Conservation (phyloP, 2,888 invertebrate species). For the Rutpela maculata region DNA sequence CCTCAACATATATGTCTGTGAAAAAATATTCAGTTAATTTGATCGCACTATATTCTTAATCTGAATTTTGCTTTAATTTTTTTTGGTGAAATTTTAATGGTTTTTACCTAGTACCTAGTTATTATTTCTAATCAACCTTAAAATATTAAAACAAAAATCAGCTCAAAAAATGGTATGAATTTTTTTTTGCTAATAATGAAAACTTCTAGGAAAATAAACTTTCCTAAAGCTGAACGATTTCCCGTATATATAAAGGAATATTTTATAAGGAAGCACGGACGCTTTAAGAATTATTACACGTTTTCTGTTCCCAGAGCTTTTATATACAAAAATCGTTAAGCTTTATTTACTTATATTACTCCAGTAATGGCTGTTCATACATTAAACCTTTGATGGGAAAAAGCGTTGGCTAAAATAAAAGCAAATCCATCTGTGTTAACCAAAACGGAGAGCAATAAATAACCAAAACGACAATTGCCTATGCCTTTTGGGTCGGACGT, state of each 20-base stretch:
- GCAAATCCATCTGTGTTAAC: constrained; percentile 19
- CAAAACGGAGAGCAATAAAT: constrained; percentile 48
- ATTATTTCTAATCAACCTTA: too few species aligned
- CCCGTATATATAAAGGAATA: neutral
- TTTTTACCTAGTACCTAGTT: too few species aligned
- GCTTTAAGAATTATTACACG: neutral
- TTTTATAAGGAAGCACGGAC: too few species aligned
- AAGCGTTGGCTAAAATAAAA: constrained; percentile 25
- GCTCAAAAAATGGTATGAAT: too few species aligned
- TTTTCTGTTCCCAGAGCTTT: neutral
- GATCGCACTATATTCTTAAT: too few species aligned
- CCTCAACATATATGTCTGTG: too few species aligned
- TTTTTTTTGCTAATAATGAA: too few species aligned
- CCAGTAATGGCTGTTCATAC: neutral
- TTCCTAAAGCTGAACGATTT: neutral
- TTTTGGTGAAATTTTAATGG: too few species aligned
- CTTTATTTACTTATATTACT: constrained; percentile 9
- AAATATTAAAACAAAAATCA: too few species aligned
- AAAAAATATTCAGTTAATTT: too few species aligned
- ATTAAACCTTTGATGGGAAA: constrained; percentile 28
- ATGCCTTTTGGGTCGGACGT: constrained; percentile 37
- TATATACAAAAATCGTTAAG: neutral
- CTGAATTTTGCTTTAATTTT: too few species aligned
- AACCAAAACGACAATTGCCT: constrained; percentile 45
- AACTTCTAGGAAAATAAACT: neutral